A percentile compares a stretch with the other conserved stretches of the same genome.
These are phyloP conservation scores for Herminia tarsipennalis DNA, from an alignment of 2,888 invertebrate genomes.

Conservation along the genomic window DNA sequence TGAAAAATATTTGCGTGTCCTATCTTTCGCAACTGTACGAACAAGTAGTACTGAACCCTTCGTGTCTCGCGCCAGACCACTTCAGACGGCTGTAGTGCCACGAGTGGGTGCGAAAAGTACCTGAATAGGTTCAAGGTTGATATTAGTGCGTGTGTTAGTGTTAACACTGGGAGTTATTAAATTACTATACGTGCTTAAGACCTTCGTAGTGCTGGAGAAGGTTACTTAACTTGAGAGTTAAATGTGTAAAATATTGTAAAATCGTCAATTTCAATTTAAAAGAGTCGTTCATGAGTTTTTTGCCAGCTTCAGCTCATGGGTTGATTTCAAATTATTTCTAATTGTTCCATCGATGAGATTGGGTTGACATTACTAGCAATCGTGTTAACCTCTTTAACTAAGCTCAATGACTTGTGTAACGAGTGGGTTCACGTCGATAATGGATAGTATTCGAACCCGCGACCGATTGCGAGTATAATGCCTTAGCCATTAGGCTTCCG, in stretches of 20 bases:
- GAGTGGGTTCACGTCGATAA: no score
- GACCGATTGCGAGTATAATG: no score
- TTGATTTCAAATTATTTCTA: no score
- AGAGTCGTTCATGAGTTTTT: no score
- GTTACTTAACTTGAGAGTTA: background rate
- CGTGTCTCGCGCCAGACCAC: conserved; percentile 54
- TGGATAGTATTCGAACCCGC: no score
- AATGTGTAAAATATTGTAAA: background rate
- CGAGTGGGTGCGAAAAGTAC: conserved; percentile 54
- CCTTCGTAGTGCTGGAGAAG: background rate
- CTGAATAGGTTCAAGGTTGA: conserved; percentile 48
- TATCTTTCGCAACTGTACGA: conserved; percentile 32
- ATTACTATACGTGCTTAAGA: background rate
- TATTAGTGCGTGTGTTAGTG: conserved; percentile 17
- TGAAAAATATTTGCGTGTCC: conserved; percentile 27
- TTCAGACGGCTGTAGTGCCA: conserved; percentile 52
- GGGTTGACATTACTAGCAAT: no score
- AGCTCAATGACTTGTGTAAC: no score
- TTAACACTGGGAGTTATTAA: conserved; percentile 12
- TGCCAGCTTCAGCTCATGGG: no score
- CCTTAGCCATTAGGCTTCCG: no score
- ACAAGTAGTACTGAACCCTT: conserved; percentile 31
- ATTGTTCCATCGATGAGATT: no score
- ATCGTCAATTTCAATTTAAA: no score
- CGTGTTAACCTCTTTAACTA: no score